phyloP scores from a whole-genome alignment of 2,797 vertebrate species.

The Poeciliopsis turneri region DNA sequence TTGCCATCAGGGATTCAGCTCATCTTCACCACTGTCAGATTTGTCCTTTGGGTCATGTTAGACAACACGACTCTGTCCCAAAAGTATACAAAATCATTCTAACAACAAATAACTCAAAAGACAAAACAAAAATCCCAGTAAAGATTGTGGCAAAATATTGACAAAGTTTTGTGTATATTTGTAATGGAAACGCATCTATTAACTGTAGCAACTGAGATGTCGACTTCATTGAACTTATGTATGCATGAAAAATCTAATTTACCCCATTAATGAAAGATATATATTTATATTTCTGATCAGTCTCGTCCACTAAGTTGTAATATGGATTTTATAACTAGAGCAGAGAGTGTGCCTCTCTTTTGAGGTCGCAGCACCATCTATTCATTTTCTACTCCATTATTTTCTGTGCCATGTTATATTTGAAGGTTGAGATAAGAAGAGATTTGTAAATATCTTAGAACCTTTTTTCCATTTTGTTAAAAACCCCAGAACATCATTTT shows the following conservation, averaged over 20 bases:
- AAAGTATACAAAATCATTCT: not conserved
- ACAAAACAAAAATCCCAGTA: not conserved
- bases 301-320: not conserved
- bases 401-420: not conserved
- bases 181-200: not conserved
- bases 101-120: not conserved
- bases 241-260: not conserved
- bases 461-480: not conserved
- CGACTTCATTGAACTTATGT: not conserved
- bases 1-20: not conserved
- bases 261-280: not conserved
- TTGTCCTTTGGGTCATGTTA: not conserved
- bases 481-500: not conserved
- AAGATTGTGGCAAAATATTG: no score
- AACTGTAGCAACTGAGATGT: not conserved
- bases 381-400: not conserved
- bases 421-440: not conserved
- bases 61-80: not conserved
- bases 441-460: not conserved
- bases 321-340: not conserved
- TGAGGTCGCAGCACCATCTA: not conserved
- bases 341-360: not conserved
- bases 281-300: not conserved
- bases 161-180: no score
- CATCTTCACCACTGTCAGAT: not conserved